phyloP scores from a whole-genome alignment of 2,113 vertebrate genomes.

The Plotosus lineatus region DNA sequence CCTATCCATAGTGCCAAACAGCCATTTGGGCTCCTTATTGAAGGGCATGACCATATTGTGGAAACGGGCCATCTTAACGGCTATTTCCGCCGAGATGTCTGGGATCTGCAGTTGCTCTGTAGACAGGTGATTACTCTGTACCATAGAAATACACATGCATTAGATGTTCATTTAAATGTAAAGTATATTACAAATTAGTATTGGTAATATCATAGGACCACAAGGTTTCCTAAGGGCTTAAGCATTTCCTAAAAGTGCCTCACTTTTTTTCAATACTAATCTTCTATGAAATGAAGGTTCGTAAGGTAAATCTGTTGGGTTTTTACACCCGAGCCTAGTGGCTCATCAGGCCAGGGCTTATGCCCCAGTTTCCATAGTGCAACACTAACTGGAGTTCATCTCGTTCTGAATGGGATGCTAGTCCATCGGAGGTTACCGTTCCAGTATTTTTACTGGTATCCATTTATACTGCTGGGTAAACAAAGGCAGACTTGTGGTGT shows the following conservation, averaged over 20 bases:
- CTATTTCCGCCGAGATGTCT: slow-evolving; percentile 80
- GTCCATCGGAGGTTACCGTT: no score
- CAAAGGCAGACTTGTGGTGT: no score
- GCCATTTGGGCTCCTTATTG: slow-evolving; percentile 92
- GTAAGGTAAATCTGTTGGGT: no score
- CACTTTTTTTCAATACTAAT: no score
- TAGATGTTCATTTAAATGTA: not conserved
- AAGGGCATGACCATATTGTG: slow-evolving; percentile 96
- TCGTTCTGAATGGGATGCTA: no score
- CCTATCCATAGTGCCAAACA: slow-evolving; percentile 88
- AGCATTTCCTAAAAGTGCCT: not conserved
- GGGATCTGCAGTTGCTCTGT: slow-evolving; percentile 81
- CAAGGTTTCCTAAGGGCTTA: not conserved
- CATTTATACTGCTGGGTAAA: no score
- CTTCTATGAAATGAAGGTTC: no score
- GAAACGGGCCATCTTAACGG: slow-evolving; percentile 83
- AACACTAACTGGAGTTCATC: no score
- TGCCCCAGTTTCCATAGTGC: no score
- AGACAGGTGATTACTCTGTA: slow-evolving; percentile 78
- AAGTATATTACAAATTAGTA: not conserved
- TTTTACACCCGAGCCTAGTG: no score
- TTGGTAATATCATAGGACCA: not conserved
- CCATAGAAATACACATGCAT: not conserved
- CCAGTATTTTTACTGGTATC: no score
- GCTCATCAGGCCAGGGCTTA: no score